A percentile compares a stretch with the other conserved stretches of the same genome.
Evolutionary conservation across 2,888 invertebrate species (phyloP).

Genomic region (Apamea crenata): DNA sequence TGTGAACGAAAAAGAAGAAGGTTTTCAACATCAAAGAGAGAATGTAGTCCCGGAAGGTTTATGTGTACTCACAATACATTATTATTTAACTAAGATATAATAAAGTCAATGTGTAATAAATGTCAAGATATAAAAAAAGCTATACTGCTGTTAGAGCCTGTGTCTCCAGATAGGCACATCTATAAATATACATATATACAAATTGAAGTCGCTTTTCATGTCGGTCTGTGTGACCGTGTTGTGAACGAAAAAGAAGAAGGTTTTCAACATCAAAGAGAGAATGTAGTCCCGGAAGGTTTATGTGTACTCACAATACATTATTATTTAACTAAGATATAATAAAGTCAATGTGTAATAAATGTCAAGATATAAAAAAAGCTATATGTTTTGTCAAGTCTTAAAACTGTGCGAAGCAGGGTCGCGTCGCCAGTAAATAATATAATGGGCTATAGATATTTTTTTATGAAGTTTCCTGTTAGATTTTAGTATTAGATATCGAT

Average conservation of each 20-base stretch:
- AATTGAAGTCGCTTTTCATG: not conserved
- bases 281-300: not conserved
- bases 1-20: too few relatives aligned
- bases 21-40: not conserved
- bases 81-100: not conserved
- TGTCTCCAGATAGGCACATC: not conserved
- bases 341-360: not conserved
- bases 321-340: not conserved
- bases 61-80: not conserved
- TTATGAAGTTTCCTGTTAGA: not conserved
- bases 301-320: not conserved
- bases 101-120: not conserved
- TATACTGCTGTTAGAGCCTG: not conserved
- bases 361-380: not conserved
- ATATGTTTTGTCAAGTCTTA: not conserved
- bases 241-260: too few relatives aligned
- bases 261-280: not conserved
- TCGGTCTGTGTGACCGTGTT: not conserved
- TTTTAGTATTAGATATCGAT: not conserved
- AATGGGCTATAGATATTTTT: not conserved
- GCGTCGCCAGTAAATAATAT: not conserved
- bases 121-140: not conserved
- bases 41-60: not conserved
- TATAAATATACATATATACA: too few relatives aligned
- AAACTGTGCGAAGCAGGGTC: not conserved